These are phyloP conservation scores for Oreotrochilus melanogaster DNA, from an alignment of 2,113 vertebrate genomes.

Conservation along the genomic window DNA sequence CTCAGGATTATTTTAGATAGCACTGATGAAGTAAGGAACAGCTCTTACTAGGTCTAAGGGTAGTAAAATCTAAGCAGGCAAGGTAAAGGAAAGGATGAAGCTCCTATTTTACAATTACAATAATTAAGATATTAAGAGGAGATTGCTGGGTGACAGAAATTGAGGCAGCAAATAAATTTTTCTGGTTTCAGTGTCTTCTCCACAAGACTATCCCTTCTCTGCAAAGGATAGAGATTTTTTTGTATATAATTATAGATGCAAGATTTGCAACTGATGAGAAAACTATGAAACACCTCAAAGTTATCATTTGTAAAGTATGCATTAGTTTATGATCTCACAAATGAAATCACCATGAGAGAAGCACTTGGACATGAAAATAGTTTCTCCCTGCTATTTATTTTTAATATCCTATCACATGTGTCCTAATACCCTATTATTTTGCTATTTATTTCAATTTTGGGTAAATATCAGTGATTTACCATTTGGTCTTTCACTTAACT, in stretches of 20 bases:
- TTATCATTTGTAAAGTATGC: not conserved
- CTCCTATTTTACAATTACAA: not conserved
- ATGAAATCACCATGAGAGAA: not conserved
- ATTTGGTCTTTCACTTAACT: not conserved
- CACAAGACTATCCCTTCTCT: not conserved
- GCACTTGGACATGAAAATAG: not conserved
- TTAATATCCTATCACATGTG: rapidly evolving
- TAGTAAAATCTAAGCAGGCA: not conserved
- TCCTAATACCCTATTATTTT: not conserved
- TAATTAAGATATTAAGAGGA: not conserved
- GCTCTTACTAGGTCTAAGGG: not conserved
- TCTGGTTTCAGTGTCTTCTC: not conserved
- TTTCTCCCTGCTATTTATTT: not conserved
- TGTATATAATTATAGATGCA: not conserved
- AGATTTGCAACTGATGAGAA: not conserved
- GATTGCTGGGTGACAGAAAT: not conserved
- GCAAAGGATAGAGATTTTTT: not conserved
- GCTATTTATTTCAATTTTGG: not conserved
- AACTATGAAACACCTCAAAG: not conserved
- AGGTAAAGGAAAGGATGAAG: not conserved
- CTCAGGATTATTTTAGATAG: not conserved
- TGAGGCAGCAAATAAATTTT: not conserved
- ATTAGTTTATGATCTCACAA: not conserved
- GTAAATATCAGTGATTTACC: not conserved
- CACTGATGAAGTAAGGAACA: rapidly evolving